phyloP scores from a whole-genome alignment of 2,113 vertebrate species.

The Ploceus nigricollis region DNA sequence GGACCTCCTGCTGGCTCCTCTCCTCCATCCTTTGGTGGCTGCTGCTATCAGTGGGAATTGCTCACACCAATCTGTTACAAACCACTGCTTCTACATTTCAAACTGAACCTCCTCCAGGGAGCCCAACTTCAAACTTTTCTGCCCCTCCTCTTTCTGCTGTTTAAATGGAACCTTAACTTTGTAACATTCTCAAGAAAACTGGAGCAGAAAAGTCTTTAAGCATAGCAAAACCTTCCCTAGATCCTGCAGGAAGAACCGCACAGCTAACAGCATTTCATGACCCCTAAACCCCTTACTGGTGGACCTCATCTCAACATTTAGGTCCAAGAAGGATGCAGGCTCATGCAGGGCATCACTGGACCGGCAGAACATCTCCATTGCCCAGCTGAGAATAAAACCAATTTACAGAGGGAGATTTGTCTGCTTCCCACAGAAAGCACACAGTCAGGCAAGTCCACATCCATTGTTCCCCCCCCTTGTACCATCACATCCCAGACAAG shows the following conservation, averaged over 20 bases:
- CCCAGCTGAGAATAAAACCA: background rate
- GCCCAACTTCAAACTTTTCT: background rate
- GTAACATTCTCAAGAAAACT: background rate
- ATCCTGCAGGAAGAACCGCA: background rate
- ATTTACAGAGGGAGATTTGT: background rate
- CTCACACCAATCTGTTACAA: background rate
- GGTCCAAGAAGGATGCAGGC: background rate
- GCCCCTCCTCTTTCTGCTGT: background rate
- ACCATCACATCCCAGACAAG: background rate
- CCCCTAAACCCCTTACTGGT: background rate
- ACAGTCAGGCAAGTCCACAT: accelerated
- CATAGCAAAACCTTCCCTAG: background rate
- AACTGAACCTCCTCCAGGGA: background rate
- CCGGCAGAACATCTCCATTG: accelerated
- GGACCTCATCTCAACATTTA: background rate
- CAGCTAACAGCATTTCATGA: background rate
- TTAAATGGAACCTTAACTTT: background rate
- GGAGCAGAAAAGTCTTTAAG: background rate
- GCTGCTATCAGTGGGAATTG: background rate
- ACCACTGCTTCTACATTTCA: background rate
- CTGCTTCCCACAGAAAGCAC: background rate
- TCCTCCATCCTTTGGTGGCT: background rate
- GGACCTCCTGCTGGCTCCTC: background rate
- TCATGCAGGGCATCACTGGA: background rate
- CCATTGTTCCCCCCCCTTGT: background rate